phyloP scores from a whole-genome alignment of 1,140 invertebrate genomes.

The Teleogryllus occipitalis region DNA sequence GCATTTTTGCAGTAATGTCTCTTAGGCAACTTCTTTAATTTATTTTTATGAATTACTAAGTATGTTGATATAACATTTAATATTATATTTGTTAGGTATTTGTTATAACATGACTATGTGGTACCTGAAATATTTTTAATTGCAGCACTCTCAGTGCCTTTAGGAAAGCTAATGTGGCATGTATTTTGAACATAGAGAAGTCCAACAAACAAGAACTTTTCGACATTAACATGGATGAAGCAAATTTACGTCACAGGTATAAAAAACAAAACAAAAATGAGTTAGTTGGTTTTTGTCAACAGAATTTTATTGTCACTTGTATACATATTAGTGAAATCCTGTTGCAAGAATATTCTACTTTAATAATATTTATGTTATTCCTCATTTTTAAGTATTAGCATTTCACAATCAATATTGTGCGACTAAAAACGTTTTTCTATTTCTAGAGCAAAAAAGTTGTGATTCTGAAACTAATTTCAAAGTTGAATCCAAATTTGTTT shows the following conservation, averaged over 20 bases:
- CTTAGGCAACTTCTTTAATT: not conserved
- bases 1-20: not conserved
- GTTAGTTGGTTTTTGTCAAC: too few relatives aligned
- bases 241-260: conserved; percentile 45
- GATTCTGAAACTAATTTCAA: too few relatives aligned
- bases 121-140: conserved; percentile 9
- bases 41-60: not conserved
- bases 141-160: conserved; percentile 60
- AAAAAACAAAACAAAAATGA: not conserved
- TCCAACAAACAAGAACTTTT: conserved; percentile 59
- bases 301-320: too few relatives aligned
- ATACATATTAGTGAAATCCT: too few relatives aligned
- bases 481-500: too few relatives aligned
- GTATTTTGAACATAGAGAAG: conserved; percentile 66
- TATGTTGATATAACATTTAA: not conserved
- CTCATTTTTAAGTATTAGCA: too few relatives aligned
- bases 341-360: too few relatives aligned
- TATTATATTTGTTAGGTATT: not conserved
- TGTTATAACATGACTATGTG: too few relatives aligned
- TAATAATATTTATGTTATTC: too few relatives aligned
- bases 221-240: conserved; percentile 45
- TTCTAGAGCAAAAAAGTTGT: too few relatives aligned
- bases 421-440: too few relatives aligned
- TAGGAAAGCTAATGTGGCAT: conserved; percentile 65
- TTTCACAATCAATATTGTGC: too few relatives aligned